Conservation (phyloP, 2,113 vertebrate genomes). For the Parotia lawesii region DNA sequence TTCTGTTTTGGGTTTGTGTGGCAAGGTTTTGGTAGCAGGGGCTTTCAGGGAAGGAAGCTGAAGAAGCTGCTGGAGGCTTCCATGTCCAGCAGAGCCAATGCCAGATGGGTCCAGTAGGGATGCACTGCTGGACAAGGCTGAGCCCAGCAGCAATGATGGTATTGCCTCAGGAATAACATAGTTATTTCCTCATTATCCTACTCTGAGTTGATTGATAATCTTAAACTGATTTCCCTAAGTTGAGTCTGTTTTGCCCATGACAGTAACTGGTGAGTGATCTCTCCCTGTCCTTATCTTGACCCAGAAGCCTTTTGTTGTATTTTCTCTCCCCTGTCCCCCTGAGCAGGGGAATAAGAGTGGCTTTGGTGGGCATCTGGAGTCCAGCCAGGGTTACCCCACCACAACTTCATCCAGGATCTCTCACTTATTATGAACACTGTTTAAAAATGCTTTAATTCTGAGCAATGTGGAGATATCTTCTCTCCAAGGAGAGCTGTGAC, state of each 20-base stretch:
- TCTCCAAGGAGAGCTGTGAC: not conserved
- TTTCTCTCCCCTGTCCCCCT: not conserved
- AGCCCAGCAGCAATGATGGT: not conserved
- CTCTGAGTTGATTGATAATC: not conserved
- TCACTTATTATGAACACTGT: not conserved
- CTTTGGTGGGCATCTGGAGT: not conserved
- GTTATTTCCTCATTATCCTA: not conserved
- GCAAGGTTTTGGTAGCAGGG: not conserved
- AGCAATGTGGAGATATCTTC: not conserved
- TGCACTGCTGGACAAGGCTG: not conserved
- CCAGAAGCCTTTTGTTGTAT: not conserved
- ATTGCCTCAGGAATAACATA: not conserved
- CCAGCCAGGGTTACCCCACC: not conserved
- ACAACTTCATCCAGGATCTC: not conserved
- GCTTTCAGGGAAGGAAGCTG: not conserved
- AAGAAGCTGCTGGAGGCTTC: not conserved
- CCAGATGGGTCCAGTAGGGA: not conserved
- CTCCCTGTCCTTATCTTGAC: not conserved
- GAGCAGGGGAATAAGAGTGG: not conserved
- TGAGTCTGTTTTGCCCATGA: not conserved
- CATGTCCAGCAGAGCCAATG: not conserved
- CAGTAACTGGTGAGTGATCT: not conserved
- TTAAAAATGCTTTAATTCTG: not conserved
- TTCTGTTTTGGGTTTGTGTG: not conserved
- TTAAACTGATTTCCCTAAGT: not conserved